Evolutionary conservation across 2,797 vertebrate species (phyloP).

Genomic region (Allobates femoralis): DNA sequence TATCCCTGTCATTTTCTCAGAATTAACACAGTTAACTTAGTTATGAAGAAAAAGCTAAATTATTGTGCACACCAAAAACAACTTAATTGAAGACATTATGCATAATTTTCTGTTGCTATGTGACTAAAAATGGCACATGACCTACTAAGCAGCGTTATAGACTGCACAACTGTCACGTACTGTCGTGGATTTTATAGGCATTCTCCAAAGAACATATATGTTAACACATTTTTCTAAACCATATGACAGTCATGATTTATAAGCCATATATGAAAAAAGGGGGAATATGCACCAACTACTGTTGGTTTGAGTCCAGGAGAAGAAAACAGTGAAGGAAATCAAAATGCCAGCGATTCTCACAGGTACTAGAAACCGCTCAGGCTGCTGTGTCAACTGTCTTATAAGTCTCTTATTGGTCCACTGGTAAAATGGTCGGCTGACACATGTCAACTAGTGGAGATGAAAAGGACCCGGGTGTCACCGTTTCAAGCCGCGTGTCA

Average conservation of each 20-base stretch:
- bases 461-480: constrained; percentile 53
- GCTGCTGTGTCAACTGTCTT: constrained; percentile 47
- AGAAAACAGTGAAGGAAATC: not conserved
- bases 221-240: not conserved
- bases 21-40: constrained; percentile 49
- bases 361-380: constrained; percentile 18
- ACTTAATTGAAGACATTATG: constrained; percentile 56
- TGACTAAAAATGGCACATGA: constrained; percentile 48
- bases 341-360: constrained; percentile 32
- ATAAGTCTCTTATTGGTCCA: constrained; percentile 50
- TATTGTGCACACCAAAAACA: constrained; percentile 54
- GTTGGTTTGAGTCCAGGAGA: not conserved
- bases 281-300: not conserved
- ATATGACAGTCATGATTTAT: not conserved
- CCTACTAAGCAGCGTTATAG: constrained; percentile 40
- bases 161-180: not conserved
- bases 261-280: not conserved
- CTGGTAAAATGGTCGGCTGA: constrained; percentile 49
- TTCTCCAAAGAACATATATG: not conserved
- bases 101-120: constrained; percentile 58
- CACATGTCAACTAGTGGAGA: constrained; percentile 49
- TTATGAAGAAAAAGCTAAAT: constrained; percentile 44
- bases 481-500: constrained; percentile 43
- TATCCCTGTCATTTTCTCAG: constrained; percentile 31
- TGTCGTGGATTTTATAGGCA: not conserved